These are phyloP conservation scores for Marcusenius ussheri DNA, from an alignment of 2,113 vertebrate species.

Conservation along the genomic window DNA sequence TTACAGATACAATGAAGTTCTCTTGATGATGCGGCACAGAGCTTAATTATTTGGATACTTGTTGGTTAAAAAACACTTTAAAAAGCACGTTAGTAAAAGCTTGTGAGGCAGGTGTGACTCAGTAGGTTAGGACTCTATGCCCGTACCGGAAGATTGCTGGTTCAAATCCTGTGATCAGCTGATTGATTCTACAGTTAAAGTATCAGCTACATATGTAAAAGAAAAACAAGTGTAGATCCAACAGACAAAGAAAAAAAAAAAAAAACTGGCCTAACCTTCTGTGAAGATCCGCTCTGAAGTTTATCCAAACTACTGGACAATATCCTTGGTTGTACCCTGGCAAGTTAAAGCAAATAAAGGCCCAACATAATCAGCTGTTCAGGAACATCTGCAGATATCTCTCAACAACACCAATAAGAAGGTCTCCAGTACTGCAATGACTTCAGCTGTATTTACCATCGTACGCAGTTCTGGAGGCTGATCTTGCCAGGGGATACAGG, in stretches of 20 bases:
- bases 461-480: constrained; percentile 41
- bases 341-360: constrained; percentile 25
- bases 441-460: constrained; percentile 42
- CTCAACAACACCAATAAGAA: background rate
- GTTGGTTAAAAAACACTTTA: background rate
- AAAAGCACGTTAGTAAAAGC: background rate
- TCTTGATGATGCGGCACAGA: background rate
- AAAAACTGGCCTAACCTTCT: constrained; percentile 67
- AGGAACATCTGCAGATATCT: background rate
- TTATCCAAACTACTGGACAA: constrained; percentile 89
- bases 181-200: background rate
- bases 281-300: constrained; percentile 72
- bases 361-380: background rate
- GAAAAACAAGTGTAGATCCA: background rate
- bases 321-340: constrained; percentile 68
- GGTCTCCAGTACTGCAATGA: background rate
- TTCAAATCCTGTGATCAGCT: background rate
- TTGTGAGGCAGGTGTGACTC: background rate
- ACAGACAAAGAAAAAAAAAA: background rate
- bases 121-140: background rate
- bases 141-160: background rate
- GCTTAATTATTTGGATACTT: background rate
- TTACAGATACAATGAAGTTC: background rate
- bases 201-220: background rate
- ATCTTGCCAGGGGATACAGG: constrained; percentile 40